phyloP scores from a whole-genome alignment of 2,113 vertebrate genomes.

The Apteryx owenii region DNA sequence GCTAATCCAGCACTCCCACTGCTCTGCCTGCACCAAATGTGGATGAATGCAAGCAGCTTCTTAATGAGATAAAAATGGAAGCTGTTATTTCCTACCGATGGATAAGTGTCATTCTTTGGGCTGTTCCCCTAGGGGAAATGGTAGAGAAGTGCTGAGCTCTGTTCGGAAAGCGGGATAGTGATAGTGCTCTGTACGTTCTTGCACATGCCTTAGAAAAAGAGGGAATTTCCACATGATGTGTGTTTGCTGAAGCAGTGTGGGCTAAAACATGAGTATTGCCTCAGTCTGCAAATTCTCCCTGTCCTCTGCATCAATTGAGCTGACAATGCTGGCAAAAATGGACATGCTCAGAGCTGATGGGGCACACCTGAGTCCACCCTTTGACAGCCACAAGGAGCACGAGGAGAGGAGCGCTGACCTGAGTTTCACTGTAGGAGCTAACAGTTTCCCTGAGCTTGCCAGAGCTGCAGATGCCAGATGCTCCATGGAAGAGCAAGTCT shows the following conservation, averaged over 20 bases:
- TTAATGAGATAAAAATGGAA: not conserved
- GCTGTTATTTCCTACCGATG: not conserved
- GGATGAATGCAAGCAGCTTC: not conserved
- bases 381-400: not conserved
- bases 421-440: not conserved
- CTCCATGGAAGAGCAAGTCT: not conserved
- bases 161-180: too few relatives aligned
- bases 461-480: not conserved
- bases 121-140: not conserved
- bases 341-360: not conserved
- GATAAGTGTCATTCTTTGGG: not conserved
- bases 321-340: not conserved
- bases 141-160: not conserved
- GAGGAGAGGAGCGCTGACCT: not conserved
- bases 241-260: not conserved
- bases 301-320: not conserved
- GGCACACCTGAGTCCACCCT: not conserved
- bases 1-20: not conserved
- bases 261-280: not conserved
- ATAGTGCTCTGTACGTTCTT: not conserved
- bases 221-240: not conserved
- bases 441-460: not conserved
- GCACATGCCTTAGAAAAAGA: not conserved
- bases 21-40: not conserved
- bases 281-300: not conserved